Evolutionary conservation across 2,113 vertebrate species (phyloP), one percentile per base, ranked within the genome.

Genomic region (Mandrillus leucophaeus): DNA sequence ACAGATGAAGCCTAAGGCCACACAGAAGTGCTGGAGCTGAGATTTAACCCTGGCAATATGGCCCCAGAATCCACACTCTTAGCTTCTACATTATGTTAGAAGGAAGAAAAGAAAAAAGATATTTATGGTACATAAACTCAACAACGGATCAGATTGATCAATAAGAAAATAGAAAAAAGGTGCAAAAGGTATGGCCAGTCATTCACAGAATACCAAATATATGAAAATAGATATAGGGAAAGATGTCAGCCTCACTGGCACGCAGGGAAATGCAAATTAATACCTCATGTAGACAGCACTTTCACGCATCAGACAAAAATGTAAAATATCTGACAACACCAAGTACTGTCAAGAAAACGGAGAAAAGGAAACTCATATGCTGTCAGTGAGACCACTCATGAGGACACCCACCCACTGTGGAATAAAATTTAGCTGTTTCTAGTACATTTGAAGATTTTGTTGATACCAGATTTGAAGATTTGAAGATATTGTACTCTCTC

Each of bases 231-330:
- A 64, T 32, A 40, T 3, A n/a, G 13, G 72, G 75, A 70, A 94
- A 93, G 32, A 50, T 85, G n/a, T 27, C 27, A 22, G 40, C 23
- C 48, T 73, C 68, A 38, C 1, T 72, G 25, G 59, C 32, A 57
- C 38, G 30, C 35, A 81, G 27, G 12, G 22, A 95, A 78, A 95
- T 72, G 79, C 32, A 91, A 93, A 97, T 32, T 13, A 93, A 88
- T 55, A 64, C 23, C 45, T 40, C 32, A 48, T 3, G 18, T 25
- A 59, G 40, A 43, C 9, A 52, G 20, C 40, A 57, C 38, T 70
- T 90, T 27, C 48, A 52, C 17, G 27, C 45, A 72, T 48, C 79
- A 64, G 57, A 91, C 72, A 88, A 64, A 88, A 61, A 66, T 14
- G 84, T 38, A 43, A 73, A 93, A 93, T 43, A 17, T 27, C 66